Evolutionary conservation across 2,113 vertebrate species (phyloP), one percentile per base, ranked within the genome.

Genomic region (Charina bottae): DNA sequence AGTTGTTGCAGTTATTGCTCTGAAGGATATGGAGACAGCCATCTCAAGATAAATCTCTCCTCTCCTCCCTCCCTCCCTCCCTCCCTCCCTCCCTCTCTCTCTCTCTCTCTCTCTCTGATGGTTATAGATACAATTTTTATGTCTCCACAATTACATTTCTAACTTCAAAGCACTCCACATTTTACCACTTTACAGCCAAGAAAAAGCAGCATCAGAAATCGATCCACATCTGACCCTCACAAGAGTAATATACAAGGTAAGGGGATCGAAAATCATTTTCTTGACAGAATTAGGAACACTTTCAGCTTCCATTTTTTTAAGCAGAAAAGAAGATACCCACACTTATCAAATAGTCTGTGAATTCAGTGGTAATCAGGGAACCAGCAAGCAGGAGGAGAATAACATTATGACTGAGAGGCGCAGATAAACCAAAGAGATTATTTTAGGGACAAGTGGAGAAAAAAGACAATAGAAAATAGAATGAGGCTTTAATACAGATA

Each of bases 61-160:
- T 24, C 33, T 78, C 68, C 23, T 78, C 33, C 42, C 21, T 78
- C 0, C 42, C 92, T 93, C n/a, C n/a, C n/a, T n/a, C n/a, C n/a
- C 68, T 78, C 68, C 24, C 23, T 78, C 33, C 37, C 19, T 78
- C 0, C 42, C 92, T 93, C 94, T 24, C 68, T 93, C 94, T 95
- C 94, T 24, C 33, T 78, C 68, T 62, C 23, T 78, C 33, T 78
- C 21, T 78, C 0, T 49, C 92, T 93, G 94, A 96, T 90, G 91
- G 92, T 92, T 96, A 95, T 93, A 93, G 94, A 94, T 95, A 97
- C 28, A 92, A 96, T 96, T 96, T 97, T 97, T 96, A 95, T 93
- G 95, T 96, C 95, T 96, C 92, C 78, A 95, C 93, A 96, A 96
- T 97, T 96, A 92, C 96, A 93, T 97, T 97, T 96, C 95, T 94